Evolutionary conservation across 2,113 vertebrate species (phyloP), one percentile per base, ranked within the genome.

Genomic region (Macroglossus sobrinus): DNA sequence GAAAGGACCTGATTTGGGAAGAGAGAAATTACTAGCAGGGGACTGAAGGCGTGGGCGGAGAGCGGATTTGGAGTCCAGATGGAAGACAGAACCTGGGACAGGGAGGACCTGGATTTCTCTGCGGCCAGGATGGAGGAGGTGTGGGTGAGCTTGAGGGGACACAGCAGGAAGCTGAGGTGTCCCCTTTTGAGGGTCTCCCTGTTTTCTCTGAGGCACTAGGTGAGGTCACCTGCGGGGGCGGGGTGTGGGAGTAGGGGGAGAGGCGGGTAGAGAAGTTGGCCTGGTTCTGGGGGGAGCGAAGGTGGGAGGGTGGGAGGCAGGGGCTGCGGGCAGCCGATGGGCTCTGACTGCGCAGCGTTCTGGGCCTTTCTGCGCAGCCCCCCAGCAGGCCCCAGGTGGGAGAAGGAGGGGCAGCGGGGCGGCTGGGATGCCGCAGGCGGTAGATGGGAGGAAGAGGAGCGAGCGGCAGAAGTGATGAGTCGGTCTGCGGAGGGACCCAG

Each of bases 241-340:
- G 50, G 50, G 50, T 14, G 8, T 1, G 6, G 38, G 7, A 5
- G 38, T 5, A 2, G 3, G 71, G 24, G 2, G 30, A 12, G 22
- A 14, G 53, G 2, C 1, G 0, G 71, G 15, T 21, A 33, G 53
- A 38, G 16, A n/a, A 15, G 9, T 0, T 7, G 43, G 26, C 30
- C 38, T 7, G 33, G 4, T 28, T 75, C 66, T 64, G 68, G 66
- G 21, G 64, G 7, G 38, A 82, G 45, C 0, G 38, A 75, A 18
- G 35, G 30, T 0, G 11, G 16, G 28, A 5, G 18, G 11, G 45
- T 35, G 1, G 30, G 71, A 55, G 50, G 33, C 50, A 33, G 5
- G 24, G 24, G 22, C 61, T 40, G 13, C 40, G 13, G 38, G 10
- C 33, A 69, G 40, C 45, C 3, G 0, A 63, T 45, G 15, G 50